Evolutionary conservation across 2,113 vertebrate species (phyloP).

Genomic region (Chaetorhynchus papuensis): DNA sequence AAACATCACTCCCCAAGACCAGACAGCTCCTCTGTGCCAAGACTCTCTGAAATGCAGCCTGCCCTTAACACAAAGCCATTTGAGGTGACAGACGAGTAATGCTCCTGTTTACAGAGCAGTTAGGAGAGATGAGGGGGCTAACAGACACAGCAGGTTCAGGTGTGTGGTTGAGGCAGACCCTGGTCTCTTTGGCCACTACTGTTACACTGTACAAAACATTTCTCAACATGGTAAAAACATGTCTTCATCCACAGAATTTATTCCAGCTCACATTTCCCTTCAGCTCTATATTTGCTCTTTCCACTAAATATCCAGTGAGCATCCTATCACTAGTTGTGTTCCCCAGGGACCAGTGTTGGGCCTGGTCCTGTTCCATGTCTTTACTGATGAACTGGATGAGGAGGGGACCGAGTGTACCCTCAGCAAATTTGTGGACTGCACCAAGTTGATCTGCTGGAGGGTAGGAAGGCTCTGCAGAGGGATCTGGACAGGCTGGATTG

Average conservation of each 20-base stretch:
- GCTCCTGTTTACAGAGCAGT: not conserved
- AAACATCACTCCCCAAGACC: not conserved
- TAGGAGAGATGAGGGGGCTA: not conserved
- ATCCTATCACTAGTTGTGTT: not conserved
- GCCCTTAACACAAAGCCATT: not conserved
- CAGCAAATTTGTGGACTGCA: not conserved
- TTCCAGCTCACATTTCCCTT: not conserved
- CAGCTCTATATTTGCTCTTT: not conserved
- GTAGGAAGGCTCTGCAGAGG: not conserved
- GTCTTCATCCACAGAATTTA: not conserved
- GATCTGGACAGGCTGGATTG: not conserved
- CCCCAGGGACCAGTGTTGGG: not conserved
- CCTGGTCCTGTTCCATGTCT: not conserved
- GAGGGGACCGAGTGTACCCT: not conserved
- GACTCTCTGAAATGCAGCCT: not conserved
- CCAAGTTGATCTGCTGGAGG: not conserved
- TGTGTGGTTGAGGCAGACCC: not conserved
- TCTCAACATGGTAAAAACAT: not conserved
- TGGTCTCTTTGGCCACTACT: not conserved
- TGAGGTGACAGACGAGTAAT: not conserved
- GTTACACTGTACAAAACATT: not conserved
- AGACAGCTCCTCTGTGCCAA: not conserved
- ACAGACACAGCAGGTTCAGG: not conserved
- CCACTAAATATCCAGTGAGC: not conserved
- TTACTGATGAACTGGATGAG: not conserved